Conservation (phyloP, 2,888 invertebrate genomes). For the Nomada ruficornis region DNA sequence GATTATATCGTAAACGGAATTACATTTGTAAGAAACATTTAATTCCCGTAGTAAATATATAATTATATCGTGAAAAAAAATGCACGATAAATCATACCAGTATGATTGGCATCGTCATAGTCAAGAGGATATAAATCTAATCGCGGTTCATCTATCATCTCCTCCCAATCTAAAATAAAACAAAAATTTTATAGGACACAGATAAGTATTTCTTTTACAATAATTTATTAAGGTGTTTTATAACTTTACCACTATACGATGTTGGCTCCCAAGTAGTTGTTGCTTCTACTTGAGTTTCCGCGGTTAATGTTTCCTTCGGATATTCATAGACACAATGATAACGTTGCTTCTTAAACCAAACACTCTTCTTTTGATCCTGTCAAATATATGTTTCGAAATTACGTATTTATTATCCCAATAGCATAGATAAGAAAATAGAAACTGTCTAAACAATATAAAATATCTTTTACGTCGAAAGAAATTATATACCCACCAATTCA, state of each 20-base stretch:
- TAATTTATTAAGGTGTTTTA: not conserved
- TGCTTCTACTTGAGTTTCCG: slow-evolving; percentile 76
- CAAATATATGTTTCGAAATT: slow-evolving; percentile 66
- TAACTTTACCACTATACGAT: slow-evolving; percentile 80
- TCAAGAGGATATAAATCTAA: slow-evolving; percentile 80
- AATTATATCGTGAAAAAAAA: not conserved
- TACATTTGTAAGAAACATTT: not conserved
- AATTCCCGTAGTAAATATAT: not conserved
- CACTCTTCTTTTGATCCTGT: slow-evolving; percentile 89
- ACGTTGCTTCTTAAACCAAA: slow-evolving; percentile 93
- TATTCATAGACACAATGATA: slow-evolving; percentile 94
- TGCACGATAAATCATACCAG: slow-evolving; percentile 69
- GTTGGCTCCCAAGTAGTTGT: slow-evolving; percentile 77
- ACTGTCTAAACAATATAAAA: slow-evolving; percentile 64
- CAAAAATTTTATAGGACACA: not conserved
- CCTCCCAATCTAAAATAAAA: slow-evolving; percentile 80
- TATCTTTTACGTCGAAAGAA: slow-evolving; percentile 52
- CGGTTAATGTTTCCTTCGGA: slow-evolving; percentile 88
- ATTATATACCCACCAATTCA: slow-evolving; percentile 80
- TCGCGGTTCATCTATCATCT: slow-evolving; percentile 82
- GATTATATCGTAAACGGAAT: not conserved
- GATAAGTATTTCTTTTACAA: not conserved
- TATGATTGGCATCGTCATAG: slow-evolving; percentile 79
- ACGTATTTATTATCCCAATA: slow-evolving; percentile 43
- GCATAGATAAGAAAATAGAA: slow-evolving; percentile 51